phyloP scores from a whole-genome alignment of 1,140 invertebrate species.

The Grapholita molesta region DNA sequence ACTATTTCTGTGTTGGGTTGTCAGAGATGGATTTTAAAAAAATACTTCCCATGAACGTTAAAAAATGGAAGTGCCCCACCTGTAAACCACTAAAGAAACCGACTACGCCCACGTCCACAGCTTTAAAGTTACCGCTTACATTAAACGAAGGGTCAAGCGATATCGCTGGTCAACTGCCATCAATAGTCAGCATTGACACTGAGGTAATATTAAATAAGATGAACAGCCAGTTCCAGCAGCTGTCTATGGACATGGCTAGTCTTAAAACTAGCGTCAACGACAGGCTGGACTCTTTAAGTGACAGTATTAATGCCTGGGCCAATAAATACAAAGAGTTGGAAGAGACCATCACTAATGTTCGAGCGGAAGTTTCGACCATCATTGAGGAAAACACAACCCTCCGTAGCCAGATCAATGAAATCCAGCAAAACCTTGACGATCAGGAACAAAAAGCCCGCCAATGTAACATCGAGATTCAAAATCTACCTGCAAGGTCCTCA shows the following conservation, averaged over 20 bases:
- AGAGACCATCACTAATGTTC: neutral
- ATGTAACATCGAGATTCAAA: slow-evolving; percentile 20
- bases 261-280: neutral
- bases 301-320: neutral
- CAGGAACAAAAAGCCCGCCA: slow-evolving; percentile 9
- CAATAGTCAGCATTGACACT: neutral
- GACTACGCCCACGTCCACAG: neutral
- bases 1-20: neutral
- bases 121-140: neutral
- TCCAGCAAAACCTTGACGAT: slow-evolving; percentile 1
- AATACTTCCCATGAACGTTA: neutral
- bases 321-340: neutral
- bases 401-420: neutral
- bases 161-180: neutral
- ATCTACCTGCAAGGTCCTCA: neutral
- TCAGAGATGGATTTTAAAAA: neutral
- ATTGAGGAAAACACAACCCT: neutral
- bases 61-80: neutral
- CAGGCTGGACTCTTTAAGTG: neutral
- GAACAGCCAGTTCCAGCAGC: neutral
- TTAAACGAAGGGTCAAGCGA: neutral
- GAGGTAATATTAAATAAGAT: neutral
- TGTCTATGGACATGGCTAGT: neutral
- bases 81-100: neutral
- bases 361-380: neutral